These are phyloP conservation scores for Pollimyrus isidori DNA, from an alignment of 2,113 vertebrate genomes.

Conservation along the genomic window DNA sequence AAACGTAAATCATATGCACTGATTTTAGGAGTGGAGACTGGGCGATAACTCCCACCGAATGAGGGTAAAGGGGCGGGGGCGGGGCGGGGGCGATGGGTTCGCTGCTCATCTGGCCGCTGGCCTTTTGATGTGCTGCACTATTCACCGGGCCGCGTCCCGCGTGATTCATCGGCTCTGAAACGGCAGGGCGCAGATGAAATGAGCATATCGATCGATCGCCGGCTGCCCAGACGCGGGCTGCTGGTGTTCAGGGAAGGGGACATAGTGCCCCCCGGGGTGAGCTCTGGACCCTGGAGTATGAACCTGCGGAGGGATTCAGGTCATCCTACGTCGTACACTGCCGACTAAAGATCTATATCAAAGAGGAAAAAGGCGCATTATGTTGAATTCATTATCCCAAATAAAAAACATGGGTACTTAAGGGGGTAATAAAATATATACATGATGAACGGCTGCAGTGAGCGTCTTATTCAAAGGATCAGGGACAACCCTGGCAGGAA, in stretches of 20 bases:
- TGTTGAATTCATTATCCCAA: not conserved
- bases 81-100: not conserved
- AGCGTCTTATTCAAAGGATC: not conserved
- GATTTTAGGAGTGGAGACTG: not conserved
- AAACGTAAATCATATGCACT: not conserved
- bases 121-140: not conserved
- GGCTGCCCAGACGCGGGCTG: not conserved
- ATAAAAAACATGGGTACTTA: not conserved
- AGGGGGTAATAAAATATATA: not conserved
- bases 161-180: not conserved
- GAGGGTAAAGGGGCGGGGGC: not conserved
- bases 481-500: not conserved
- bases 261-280: not conserved
- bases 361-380: not conserved
- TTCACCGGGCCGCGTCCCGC: not conserved
- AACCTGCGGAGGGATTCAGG: not conserved
- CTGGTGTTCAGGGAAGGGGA: not conserved
- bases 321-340: not conserved
- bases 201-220: conserved; percentile 20
- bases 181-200: not conserved
- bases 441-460: not conserved
- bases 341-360: not conserved
- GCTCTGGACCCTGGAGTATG: not conserved
- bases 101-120: not conserved
- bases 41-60: not conserved